Evolutionary conservation across 2,888 invertebrate species (phyloP).

Genomic region (Ceraclea dissimilis): DNA sequence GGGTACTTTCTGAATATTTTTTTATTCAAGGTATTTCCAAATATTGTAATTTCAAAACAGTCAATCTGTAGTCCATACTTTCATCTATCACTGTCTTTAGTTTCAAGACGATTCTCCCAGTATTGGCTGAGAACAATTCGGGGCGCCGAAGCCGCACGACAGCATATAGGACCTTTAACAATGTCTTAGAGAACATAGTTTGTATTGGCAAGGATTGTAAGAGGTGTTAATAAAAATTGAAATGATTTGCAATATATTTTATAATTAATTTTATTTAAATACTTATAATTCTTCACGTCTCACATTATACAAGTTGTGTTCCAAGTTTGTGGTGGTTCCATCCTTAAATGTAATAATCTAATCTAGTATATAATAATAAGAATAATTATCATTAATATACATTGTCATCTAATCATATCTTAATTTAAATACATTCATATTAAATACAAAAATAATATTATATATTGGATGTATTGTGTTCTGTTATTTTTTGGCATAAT

Average conservation of each 20-base stretch:
- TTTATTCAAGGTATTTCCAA: too few relatives aligned
- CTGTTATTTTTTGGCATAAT: background rate
- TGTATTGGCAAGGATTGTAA: background rate
- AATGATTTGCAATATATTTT: slow-evolving; percentile 21
- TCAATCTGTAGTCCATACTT: too few relatives aligned
- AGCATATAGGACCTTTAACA: too few relatives aligned
- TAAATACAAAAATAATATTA: slow-evolving; percentile 6
- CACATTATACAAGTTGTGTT: slow-evolving; percentile 18
- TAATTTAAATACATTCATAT: background rate
- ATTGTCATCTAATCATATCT: background rate
- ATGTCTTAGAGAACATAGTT: too few relatives aligned
- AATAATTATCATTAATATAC: background rate
- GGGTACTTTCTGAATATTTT: too few relatives aligned
- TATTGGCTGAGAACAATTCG: too few relatives aligned
- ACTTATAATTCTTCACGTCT: slow-evolving; percentile 24
- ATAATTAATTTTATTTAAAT: slow-evolving; percentile 24
- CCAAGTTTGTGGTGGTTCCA: slow-evolving; percentile 15
- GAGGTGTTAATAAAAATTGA: slow-evolving; percentile 2
- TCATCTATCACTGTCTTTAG: too few relatives aligned
- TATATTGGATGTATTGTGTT: background rate
- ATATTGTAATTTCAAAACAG: too few relatives aligned
- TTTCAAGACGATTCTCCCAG: too few relatives aligned
- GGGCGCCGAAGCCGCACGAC: too few relatives aligned
- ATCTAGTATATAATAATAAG: background rate
- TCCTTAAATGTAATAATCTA: slow-evolving; percentile 3